phyloP scores from a whole-genome alignment of 2,888 invertebrate genomes.

The Ormyrus thymus region DNA sequence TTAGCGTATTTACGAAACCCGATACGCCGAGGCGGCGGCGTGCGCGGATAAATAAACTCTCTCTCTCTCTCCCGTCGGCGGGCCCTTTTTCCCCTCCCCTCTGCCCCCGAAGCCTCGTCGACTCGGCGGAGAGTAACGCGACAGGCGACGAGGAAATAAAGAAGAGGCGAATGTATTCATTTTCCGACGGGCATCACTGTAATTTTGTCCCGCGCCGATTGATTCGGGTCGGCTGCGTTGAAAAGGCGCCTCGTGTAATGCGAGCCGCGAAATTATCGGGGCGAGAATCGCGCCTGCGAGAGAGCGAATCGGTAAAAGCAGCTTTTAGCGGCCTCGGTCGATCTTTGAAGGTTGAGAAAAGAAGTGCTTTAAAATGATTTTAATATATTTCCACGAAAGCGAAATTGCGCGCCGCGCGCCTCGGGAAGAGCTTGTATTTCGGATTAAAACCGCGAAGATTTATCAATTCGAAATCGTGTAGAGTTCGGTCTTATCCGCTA shows the following conservation, averaged over 20 bases:
- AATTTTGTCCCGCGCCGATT: conserved; percentile 24
- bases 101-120: neutral
- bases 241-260: neutral
- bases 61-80: neutral
- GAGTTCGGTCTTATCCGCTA: too few species aligned
- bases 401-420: too few species aligned
- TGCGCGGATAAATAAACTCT: conserved; percentile 56
- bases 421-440: too few species aligned
- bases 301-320: too few species aligned
- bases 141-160: conserved; percentile 29
- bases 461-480: too few species aligned
- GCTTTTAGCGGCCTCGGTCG: too few species aligned
- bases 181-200: conserved; percentile 19
- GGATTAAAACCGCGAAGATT: too few species aligned
- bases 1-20: conserved; percentile 63
- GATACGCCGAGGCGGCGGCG: conserved; percentile 47
- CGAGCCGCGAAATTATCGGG: too few species aligned
- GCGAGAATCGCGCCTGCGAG: too few species aligned
- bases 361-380: too few species aligned
- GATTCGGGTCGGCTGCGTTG: conserved; percentile 20
- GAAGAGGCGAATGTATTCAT: conserved; percentile 32
- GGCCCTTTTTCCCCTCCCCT: conserved; percentile 7
- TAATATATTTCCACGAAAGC: too few species aligned
- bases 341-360: too few species aligned
- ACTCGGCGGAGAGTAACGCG: conserved; percentile 12